These are phyloP conservation scores for Lasioglossum oenotherae DNA, from an alignment of 2,888 invertebrate genomes.

Conservation along the genomic window DNA sequence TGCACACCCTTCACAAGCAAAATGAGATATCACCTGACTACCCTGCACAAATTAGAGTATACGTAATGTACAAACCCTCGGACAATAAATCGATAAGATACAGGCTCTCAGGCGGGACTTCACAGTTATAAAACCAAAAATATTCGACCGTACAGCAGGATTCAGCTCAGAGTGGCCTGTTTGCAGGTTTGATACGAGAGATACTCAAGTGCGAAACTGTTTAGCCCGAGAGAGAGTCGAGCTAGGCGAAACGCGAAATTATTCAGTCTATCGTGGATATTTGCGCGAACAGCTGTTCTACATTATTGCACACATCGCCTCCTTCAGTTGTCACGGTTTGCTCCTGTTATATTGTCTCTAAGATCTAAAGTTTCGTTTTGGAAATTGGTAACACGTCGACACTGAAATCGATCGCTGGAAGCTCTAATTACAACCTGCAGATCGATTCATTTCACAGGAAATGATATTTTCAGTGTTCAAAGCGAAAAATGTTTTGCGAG, in stretches of 20 bases:
- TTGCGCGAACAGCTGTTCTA: neutral
- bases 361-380: neutral
- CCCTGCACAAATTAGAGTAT: neutral
- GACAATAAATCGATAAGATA: neutral
- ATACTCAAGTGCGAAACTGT: neutral
- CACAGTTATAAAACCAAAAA: neutral
- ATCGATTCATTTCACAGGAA: neutral
- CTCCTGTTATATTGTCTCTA: neutral
- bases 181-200: neutral
- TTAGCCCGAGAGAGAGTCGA: neutral
- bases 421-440: neutral
- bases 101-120: neutral
- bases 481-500: neutral
- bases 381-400: neutral
- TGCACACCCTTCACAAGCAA: neutral
- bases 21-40: neutral
- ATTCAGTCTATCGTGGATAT: neutral
- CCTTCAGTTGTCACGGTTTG: neutral
- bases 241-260: constrained; percentile 10
- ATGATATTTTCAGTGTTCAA: neutral
- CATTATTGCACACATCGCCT: neutral
- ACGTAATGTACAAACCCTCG: neutral
- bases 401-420: neutral
- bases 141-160: neutral
- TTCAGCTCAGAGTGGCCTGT: neutral